Percentiles rank a stretch among this genome's conserved stretches.
These are phyloP conservation scores for Drosophila sucinea DNA, from an alignment of 1,140 invertebrate species.

Conservation along the genomic window DNA sequence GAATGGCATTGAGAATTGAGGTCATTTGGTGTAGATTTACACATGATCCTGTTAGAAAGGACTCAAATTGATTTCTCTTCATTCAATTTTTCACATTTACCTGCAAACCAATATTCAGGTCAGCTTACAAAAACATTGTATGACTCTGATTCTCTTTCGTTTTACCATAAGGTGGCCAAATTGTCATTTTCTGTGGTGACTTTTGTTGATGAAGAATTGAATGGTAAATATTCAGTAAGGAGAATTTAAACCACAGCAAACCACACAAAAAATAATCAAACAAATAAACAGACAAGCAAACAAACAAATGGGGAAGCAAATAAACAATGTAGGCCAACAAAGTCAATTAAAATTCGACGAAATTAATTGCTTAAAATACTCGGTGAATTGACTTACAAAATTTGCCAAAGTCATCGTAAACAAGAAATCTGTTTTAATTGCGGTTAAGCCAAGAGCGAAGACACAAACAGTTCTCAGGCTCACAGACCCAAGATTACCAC, in stretches of 20 bases:
- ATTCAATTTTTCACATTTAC: constrained; percentile 52
- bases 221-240: neutral
- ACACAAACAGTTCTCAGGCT: constrained; percentile 3
- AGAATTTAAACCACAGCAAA: neutral
- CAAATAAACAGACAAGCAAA: constrained; percentile 28
- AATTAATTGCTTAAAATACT: constrained; percentile 77
- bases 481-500: constrained; percentile 15
- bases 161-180: constrained; percentile 22
- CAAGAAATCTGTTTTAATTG: constrained; percentile 80
- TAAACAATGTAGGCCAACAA: constrained; percentile 18
- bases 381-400: constrained; percentile 76
- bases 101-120: constrained; percentile 50
- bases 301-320: constrained; percentile 31
- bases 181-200: constrained; percentile 43
- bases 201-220: constrained; percentile 30
- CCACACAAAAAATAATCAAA: constrained; percentile 13
- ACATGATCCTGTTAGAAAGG: too few relatives aligned
- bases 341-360: constrained; percentile 70
- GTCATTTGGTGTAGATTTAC: too few relatives aligned
- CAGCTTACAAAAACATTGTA: neutral
- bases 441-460: constrained; percentile 62
- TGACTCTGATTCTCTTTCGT: too few relatives aligned
- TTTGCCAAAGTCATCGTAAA: constrained; percentile 74
- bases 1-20: too few relatives aligned
- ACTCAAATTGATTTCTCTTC: too few relatives aligned